Base-by-base conservation (phyloP, 2,113 vertebrate species). In the Trematomus loennbergii region DNA sequence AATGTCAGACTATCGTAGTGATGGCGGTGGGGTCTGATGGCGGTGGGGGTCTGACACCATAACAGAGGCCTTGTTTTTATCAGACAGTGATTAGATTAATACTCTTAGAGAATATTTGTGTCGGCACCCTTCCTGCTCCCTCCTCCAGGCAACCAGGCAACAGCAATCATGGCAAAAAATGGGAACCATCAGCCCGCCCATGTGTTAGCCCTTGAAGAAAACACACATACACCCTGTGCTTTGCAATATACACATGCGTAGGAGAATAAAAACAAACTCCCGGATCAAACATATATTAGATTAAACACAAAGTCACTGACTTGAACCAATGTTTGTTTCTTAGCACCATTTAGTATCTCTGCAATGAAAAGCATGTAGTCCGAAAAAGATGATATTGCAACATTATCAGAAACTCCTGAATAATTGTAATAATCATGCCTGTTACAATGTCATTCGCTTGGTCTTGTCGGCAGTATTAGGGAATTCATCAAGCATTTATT, bases 71-170 rank as follows among this genome's bases (percentile, higher is more conserved):
- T 90, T 93, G 92, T 93, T 93, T 93, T 85, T 92, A 93, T 94
- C 93, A 94, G 91, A 83, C 92, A 88, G 84, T 92, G 93, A 95
- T 94, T 94, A 94, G 92, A 94, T 95, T 94, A 95, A 94, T 94
- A 92, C 93, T 95, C 93, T 94, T 95, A 95, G 91, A 89, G 92
- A 94, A 92, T 94, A 94, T 94, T 92, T 94, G 86, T 92, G 91
- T 92, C 92, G 90, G 90, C 85, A 91, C 85, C 75, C 83, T 81
- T 88, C 68, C 91, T 89, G 88, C 75, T 81, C 90, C 86, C 69
- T 58, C 73, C 49, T 61, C 75, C 64, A 81, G 92, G 91, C 89
- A 87, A 79, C 85, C 79, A 46, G 88, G 90, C 89, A 90, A 94
- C 88, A 87, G 90, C 87, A 92, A 87, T 89, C 87, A 90, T 90